Base-by-base conservation (phyloP, 1,140 invertebrate species). In the Drosophila setifemur region DNA sequence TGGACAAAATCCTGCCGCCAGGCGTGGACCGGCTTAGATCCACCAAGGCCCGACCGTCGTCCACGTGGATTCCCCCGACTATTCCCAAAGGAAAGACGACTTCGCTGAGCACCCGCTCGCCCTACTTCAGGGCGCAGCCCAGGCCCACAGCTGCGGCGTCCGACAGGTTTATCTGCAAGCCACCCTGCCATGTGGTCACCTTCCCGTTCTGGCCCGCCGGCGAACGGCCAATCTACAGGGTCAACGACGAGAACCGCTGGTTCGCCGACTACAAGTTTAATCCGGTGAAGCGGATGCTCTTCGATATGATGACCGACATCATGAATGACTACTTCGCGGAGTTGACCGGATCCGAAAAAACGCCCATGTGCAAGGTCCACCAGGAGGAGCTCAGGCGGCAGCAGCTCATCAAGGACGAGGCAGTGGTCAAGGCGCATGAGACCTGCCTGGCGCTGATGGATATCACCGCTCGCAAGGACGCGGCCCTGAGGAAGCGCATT, bases 141-240 rank as follows among this genome's bases (percentile, higher is more conserved):
- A 72, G 40, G 5, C 69, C 69, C 3, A 47, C 47, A 4, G 0
- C 11, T 3, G 23, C 19, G 2, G 7, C 0, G n/a, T n/a, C n/a
- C 3, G 14, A 0, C 4, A 44, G 26, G n/a, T 12, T 12, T 6
- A 9, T 0, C 4, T 6, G 35, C n/a, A 12, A 11, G 0, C 23
- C 19, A 8, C n/a, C 26, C 6, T 7, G 18, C 9, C 14, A 12
- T 4, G 44, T 58, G 6, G 67, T 72, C 16, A 7, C 70, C 40
- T 72, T 72, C 42, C 47, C 45, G 5, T 72, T 72, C 9, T 72
- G 69, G 69, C 69, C 45, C 1, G 31, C 25, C 3, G 54, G 45
- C 4, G 21, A 53, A 21, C 23, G 35, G 5, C 40, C 68, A 11
- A 63, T 33, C 5, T 72, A 72, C 14, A 50, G 11, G 6, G 45